A percentile compares a stretch with the other conserved stretches of the same genome.
Conservation (phyloP, 1,140 invertebrate genomes). For the Coelopa frigida region DNA sequence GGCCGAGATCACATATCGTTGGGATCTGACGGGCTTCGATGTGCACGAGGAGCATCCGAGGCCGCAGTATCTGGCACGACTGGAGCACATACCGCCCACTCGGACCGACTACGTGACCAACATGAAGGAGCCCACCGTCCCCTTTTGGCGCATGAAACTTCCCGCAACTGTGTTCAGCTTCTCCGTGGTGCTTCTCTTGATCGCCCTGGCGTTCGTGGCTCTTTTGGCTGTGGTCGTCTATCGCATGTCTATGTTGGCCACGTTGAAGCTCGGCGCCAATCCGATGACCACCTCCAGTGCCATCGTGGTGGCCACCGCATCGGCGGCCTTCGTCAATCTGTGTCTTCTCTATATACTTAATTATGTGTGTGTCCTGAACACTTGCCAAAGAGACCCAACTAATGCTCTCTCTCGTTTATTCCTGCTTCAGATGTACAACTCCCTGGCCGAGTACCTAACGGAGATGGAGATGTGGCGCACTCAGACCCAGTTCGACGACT, state of each 20-base stretch:
- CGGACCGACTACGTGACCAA: conserved; percentile 62
- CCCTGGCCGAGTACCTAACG: conserved; percentile 84
- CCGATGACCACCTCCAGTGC: conserved; percentile 63
- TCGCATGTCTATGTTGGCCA: conserved; percentile 78
- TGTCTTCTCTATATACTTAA: conserved; percentile 81
- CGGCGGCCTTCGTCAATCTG: conserved; percentile 81
- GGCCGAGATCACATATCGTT: conserved; percentile 81
- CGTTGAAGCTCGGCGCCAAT: conserved; percentile 54
- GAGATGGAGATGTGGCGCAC: conserved; percentile 91
- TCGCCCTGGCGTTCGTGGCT: conserved; percentile 72
- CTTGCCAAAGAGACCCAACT: background rate
- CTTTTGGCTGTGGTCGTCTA: conserved; percentile 89
- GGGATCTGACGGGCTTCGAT: conserved; percentile 85
- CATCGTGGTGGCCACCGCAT: conserved; percentile 72
- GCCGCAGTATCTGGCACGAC: conserved; percentile 67
- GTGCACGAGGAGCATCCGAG: conserved; percentile 80
- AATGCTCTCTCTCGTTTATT: conserved; percentile 1
- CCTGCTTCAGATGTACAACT: conserved; percentile 70
- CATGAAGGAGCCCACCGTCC: conserved; percentile 70
- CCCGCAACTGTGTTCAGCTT: conserved; percentile 78
- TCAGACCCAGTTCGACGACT: conserved; percentile 97
- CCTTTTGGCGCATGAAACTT: conserved; percentile 80
- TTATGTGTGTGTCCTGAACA: conserved; percentile 55
- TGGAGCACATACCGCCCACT: conserved; percentile 63
- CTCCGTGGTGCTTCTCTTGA: conserved; percentile 72